Conservation (phyloP, 1,140 invertebrate genomes). For the Drosophila auraria region DNA sequence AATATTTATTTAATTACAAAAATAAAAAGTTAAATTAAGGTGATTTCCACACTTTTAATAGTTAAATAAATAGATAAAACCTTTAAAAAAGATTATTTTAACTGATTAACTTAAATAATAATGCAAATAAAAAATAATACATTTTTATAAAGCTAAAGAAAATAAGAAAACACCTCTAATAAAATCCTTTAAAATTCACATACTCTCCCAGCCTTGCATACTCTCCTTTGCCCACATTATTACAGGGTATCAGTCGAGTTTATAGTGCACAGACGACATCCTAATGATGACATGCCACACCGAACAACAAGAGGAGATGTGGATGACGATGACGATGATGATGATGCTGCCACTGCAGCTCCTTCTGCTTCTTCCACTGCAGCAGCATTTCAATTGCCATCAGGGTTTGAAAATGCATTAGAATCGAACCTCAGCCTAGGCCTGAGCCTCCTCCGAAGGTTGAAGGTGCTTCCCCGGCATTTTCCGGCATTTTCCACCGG, state of each 20-base stretch:
- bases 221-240: not conserved
- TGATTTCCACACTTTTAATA: no score
- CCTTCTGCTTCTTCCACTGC: slow-evolving; percentile 17
- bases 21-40: no score
- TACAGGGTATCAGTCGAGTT: slow-evolving; percentile 23
- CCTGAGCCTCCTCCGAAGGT: slow-evolving; percentile 16
- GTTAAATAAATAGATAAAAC: no score
- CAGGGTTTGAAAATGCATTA: slow-evolving; percentile 68
- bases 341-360: slow-evolving; percentile 10
- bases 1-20: no score
- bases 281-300: slow-evolving; percentile 77
- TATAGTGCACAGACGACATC: slow-evolving; percentile 62
- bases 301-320: slow-evolving; percentile 42
- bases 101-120: no score
- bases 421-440: slow-evolving; percentile 39
- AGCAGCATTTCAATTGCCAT: slow-evolving; percentile 53
- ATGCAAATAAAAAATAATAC: no score
- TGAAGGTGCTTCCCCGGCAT: slow-evolving; percentile 16
- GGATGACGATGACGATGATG: slow-evolving; percentile 12
- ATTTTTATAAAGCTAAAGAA: no score
- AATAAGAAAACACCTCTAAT: no score
- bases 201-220: not conserved
- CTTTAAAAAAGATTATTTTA: no score
- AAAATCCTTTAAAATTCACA: not conserved
- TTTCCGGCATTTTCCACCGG: not conserved